Evolutionary conservation across 2,888 invertebrate species (phyloP).

Genomic region (Plagiodera versicolora): DNA sequence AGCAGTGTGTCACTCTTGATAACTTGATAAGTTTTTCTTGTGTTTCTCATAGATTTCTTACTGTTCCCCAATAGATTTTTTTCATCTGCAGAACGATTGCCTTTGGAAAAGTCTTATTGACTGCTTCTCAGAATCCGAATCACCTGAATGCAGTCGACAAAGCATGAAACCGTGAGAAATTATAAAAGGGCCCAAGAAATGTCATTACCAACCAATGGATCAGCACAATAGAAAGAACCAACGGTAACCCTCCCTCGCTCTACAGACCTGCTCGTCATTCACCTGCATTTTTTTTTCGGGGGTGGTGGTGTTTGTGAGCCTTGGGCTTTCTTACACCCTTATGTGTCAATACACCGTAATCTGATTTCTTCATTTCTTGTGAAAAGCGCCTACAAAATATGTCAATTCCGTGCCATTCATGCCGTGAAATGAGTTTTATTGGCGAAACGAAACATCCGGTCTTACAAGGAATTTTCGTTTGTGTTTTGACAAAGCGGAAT

Average conservation of each 20-base stretch:
- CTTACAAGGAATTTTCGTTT: not conserved
- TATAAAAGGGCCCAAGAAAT: not conserved
- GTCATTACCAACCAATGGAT: not conserved
- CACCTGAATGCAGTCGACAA: not conserved
- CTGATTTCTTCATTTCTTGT: constrained; percentile 32
- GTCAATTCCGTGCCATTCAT: constrained; percentile 18
- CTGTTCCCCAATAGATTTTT: no score
- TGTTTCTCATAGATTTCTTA: no score
- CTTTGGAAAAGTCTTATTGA: no score
- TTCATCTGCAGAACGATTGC: no score
- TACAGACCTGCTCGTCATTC: not conserved
- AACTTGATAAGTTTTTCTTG: no score
- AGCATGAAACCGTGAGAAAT: not conserved
- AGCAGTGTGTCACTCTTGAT: no score
- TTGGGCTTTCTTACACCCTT: constrained; percentile 33
- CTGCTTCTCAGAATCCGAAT: not conserved
- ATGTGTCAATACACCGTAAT: constrained; percentile 40
- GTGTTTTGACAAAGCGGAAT: not conserved
- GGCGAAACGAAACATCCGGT: constrained; percentile 5
- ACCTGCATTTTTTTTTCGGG: not conserved
- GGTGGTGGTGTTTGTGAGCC: constrained; percentile 1
- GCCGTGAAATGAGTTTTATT: constrained; percentile 15
- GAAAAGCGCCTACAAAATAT: constrained; percentile 20
- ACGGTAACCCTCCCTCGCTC: no score
- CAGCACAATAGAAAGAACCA: not conserved